These are phyloP conservation scores for Archips crataeganus DNA, from an alignment of 2,888 invertebrate genomes.

Conservation along the genomic window DNA sequence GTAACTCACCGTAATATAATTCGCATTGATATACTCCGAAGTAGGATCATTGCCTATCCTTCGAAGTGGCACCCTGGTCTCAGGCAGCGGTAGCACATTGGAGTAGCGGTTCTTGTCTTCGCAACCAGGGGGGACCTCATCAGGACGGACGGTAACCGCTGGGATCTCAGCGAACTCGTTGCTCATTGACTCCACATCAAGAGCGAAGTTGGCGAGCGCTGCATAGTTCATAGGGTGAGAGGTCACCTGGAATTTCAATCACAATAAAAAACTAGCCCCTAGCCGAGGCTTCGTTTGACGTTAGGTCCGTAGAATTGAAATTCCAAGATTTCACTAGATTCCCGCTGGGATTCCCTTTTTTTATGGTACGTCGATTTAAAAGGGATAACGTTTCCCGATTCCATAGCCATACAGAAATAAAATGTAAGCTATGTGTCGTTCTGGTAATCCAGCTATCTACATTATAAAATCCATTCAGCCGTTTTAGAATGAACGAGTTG, in stretches of 20 bases:
- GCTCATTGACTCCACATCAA: slow-evolving; percentile 89
- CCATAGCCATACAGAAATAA: too few species aligned
- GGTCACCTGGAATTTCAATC: slow-evolving; percentile 81
- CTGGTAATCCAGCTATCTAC: too few species aligned
- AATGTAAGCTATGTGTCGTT: too few species aligned
- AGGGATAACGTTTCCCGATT: too few species aligned
- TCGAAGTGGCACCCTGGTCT: slow-evolving; percentile 93
- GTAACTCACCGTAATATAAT: slow-evolving; percentile 92
- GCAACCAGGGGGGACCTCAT: slow-evolving; percentile 94
- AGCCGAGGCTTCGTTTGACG: too few species aligned
- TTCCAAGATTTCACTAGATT: too few species aligned
- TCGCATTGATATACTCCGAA: slow-evolving; percentile 97
- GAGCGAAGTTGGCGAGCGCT: slow-evolving; percentile 90
- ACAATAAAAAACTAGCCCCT: too few species aligned
- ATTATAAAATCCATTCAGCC: too few species aligned
- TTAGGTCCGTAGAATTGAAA: too few species aligned
- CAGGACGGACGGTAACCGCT: slow-evolving; percentile 90
- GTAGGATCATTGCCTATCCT: slow-evolving; percentile 90
- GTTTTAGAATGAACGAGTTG: too few species aligned
- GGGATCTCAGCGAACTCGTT: slow-evolving; percentile 94
- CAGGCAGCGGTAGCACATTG: slow-evolving; percentile 97
- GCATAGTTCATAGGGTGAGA: slow-evolving; percentile 92
- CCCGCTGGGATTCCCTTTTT: too few species aligned
- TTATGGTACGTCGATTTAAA: too few species aligned
- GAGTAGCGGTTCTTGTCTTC: slow-evolving; percentile 96